Percentiles rank a stretch among this genome's conserved stretches.
Evolutionary conservation across 2,113 vertebrate genomes (phyloP).

Genomic region (Sinosuthora webbiana): DNA sequence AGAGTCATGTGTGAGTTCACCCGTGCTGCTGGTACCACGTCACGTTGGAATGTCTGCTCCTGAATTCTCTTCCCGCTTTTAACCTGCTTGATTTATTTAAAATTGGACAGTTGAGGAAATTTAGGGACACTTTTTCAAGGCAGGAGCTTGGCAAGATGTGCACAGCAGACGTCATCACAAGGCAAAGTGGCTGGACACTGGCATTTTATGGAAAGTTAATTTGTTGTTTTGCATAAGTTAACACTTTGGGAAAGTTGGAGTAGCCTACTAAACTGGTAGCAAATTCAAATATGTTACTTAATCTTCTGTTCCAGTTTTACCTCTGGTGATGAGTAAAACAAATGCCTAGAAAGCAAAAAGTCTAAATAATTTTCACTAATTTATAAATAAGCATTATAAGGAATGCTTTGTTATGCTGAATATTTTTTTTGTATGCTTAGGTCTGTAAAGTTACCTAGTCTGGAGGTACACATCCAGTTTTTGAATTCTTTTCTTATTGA

Average conservation of each 20-base stretch:
- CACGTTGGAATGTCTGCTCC: background rate
- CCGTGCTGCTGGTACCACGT: background rate
- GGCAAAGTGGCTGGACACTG: background rate
- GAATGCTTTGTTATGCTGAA: background rate
- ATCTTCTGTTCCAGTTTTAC: background rate
- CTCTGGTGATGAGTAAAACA: background rate
- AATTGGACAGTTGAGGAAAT: background rate
- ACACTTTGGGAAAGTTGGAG: background rate
- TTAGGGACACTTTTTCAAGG: background rate
- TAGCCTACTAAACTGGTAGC: background rate
- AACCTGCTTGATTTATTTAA: background rate
- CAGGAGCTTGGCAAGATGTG: background rate
- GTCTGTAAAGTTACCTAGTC: background rate
- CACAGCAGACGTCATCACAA: background rate
- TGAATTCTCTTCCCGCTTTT: background rate
- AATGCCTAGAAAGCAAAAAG: background rate
- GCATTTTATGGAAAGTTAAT: background rate
- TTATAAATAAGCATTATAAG: background rate
- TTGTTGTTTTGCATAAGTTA: background rate
- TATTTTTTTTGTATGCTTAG: background rate
- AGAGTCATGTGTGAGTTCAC: rapidly evolving
- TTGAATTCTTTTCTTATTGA: background rate
- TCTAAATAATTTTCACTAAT: background rate
- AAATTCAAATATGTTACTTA: background rate
- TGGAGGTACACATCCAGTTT: background rate